Base-by-base conservation (phyloP, 2,888 invertebrate genomes). In the Caenorhabditis becei region DNA sequence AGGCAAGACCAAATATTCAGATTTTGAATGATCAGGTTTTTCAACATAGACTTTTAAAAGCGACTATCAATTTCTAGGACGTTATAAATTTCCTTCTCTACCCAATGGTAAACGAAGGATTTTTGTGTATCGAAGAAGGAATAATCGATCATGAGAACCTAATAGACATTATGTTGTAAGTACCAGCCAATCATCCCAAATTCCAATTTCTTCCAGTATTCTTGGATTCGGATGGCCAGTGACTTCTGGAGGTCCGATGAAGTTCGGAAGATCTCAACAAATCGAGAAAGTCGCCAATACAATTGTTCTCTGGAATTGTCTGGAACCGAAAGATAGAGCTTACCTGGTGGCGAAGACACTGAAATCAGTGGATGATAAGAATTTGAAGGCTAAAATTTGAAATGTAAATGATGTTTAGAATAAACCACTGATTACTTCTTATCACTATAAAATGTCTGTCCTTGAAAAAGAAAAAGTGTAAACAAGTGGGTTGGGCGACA, bases 41-140 rank as follows among this genome's bases (percentile, higher is more conserved):
- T 35, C 1, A 47, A 18, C 2, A 8, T 0, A 5, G 41, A 8
- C 47, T 49, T 8, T n/a, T n/a, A n/a, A n/a, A n/a, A n/a, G n/a
- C 32, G n/a, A 11, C 8, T 10, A n/a, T n/a, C n/a, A n/a, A n/a
- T 26, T 49, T 81, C 74, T 49, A 88, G 86, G 87, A 86, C 62
- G 80, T 82, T 1, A 65, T 87, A 4, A 81, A 87, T 4, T 87
- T 83, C 24, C 23, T 88, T 1, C 62, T 88, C 10, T 85, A 75
- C 63, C 88, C 88, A 10, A 83, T 87, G 86, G 75, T 87, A 10
- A 88, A 88, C 49, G 88, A 88, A 70, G 87, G 85, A 14, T 84
- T 81, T 62, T 75, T 83, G 24, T 85, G 86, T 26, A 53, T 88
- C 24, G 87, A 88, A 63, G 86, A 87, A 47, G 83, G 83, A 20